Evolutionary conservation across 2,888 invertebrate species (phyloP).

Genomic region (Hololepta plana): DNA sequence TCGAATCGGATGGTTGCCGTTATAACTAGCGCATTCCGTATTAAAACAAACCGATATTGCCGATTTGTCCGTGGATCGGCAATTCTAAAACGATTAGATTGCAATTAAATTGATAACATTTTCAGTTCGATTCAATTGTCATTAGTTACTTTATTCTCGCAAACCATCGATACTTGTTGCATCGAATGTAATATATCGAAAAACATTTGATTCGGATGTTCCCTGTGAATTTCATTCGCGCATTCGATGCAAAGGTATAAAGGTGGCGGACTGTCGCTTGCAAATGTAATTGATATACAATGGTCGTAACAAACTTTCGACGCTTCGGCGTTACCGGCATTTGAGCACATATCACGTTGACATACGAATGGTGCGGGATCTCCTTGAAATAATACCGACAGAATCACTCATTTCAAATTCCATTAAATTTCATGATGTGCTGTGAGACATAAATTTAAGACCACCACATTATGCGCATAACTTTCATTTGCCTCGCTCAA

Average conservation of each 20-base stretch:
- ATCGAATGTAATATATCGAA: slow-evolving; percentile 82
- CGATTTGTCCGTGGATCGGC: slow-evolving; percentile 76
- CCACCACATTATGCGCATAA: too few relatives aligned
- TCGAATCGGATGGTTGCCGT: slow-evolving; percentile 89
- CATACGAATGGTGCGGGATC: slow-evolving; percentile 69
- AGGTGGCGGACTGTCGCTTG: slow-evolving; percentile 80
- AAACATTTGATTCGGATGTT: slow-evolving; percentile 69
- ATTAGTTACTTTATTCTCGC: slow-evolving; percentile 82
- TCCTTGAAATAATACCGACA: slow-evolving; percentile 31
- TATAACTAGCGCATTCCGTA: slow-evolving; percentile 89
- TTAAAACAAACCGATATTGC: slow-evolving; percentile 94
- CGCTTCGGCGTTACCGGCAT: slow-evolving; percentile 69
- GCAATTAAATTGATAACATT: not conserved
- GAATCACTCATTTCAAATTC: too few relatives aligned
- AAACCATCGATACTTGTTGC: slow-evolving; percentile 86
- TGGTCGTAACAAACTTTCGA: slow-evolving; percentile 92
- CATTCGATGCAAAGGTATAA: slow-evolving; percentile 93
- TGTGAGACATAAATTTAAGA: too few relatives aligned
- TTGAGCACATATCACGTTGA: slow-evolving; percentile 82
- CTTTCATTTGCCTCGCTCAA: too few relatives aligned
- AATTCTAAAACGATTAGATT: slow-evolving; percentile 45
- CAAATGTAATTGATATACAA: slow-evolving; percentile 72
- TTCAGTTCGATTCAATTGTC: too few relatives aligned
- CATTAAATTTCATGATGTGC: too few relatives aligned
- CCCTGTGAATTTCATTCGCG: slow-evolving; percentile 78